Percentiles rank a stretch among this genome's conserved stretches.
phyloP scores from a whole-genome alignment of 2,113 vertebrate genomes.

The Kryptolebias marmoratus region DNA sequence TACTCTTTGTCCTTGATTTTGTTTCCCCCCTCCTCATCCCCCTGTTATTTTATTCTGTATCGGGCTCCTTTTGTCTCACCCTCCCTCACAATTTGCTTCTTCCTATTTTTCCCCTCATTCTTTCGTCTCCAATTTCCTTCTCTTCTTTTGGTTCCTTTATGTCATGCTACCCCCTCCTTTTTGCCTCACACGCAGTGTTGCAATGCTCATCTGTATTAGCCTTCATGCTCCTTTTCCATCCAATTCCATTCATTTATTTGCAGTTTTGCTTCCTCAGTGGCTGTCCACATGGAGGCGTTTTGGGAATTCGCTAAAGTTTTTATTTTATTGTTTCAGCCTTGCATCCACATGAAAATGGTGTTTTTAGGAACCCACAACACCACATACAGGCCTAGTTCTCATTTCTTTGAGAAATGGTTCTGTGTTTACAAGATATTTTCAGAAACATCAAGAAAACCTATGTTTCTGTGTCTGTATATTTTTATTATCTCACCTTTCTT shows the following conservation, averaged over 20 bases:
- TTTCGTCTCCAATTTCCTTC: conserved; percentile 48
- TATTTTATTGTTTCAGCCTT: no score
- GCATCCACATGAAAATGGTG: no score
- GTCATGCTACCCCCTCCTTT: conserved; percentile 18
- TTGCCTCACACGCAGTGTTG: not conserved
- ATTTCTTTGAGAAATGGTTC: no score
- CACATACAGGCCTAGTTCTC: no score
- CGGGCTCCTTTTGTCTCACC: conserved; percentile 52
- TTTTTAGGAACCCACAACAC: no score
- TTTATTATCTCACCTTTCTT: no score
- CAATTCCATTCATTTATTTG: conserved; percentile 1
- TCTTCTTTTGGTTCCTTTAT: conserved; percentile 32
- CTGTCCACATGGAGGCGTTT: no score
- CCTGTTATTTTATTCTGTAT: conserved; percentile 60
- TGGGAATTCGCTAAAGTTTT: no score
- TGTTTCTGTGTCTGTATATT: no score
- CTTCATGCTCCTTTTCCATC: not conserved
- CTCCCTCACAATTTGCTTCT: conserved; percentile 50
- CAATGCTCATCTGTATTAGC: conserved; percentile 12
- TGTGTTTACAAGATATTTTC: no score
- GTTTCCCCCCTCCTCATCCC: conserved; percentile 33
- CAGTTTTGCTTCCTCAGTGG: not conserved
- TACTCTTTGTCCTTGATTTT: conserved; percentile 78
- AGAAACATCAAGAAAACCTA: no score
- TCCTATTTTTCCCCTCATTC: conserved; percentile 24